phyloP scores from a whole-genome alignment of 2,888 invertebrate species.

The Troides helena region DNA sequence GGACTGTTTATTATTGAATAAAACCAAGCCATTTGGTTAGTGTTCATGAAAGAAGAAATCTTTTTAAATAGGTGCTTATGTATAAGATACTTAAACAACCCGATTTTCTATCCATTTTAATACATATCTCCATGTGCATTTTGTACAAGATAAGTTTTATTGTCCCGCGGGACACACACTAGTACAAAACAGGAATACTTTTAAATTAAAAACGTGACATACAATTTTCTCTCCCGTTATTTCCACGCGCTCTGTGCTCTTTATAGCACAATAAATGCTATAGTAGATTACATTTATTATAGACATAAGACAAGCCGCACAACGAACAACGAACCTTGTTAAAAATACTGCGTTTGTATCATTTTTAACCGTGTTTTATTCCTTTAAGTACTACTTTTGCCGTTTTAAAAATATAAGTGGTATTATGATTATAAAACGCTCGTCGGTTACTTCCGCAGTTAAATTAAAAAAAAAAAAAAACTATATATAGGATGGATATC shows the following conservation, averaged over 20 bases:
- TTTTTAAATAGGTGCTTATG: no score
- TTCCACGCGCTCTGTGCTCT: conserved; percentile 22
- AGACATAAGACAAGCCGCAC: conserved; percentile 14
- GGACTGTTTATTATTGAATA: no score
- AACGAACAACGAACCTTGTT: background rate
- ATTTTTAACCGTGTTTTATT: conserved; percentile 12
- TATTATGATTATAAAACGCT: no score
- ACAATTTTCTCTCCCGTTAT: conserved; percentile 27
- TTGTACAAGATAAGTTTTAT: conserved; percentile 18
- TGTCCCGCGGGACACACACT: conserved; percentile 19
- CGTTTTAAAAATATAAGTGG: no score
- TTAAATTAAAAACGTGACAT: conserved; percentile 30
- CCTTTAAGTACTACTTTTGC: no score
- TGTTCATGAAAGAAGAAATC: no score
- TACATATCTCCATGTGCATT: background rate
- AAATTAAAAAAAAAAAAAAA: no score
- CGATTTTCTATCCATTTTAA: background rate
- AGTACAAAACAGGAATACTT: conserved; percentile 22
- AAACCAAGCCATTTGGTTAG: no score
- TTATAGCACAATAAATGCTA: conserved; percentile 29
- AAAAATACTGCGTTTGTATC: conserved; percentile 13
- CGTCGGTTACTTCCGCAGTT: no score
- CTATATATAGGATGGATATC: no score
- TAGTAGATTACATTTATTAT: conserved; percentile 22
- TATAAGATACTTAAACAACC: no score